These are phyloP conservation scores for Passer domesticus DNA, from an alignment of 2,113 vertebrate genomes.

Conservation along the genomic window DNA sequence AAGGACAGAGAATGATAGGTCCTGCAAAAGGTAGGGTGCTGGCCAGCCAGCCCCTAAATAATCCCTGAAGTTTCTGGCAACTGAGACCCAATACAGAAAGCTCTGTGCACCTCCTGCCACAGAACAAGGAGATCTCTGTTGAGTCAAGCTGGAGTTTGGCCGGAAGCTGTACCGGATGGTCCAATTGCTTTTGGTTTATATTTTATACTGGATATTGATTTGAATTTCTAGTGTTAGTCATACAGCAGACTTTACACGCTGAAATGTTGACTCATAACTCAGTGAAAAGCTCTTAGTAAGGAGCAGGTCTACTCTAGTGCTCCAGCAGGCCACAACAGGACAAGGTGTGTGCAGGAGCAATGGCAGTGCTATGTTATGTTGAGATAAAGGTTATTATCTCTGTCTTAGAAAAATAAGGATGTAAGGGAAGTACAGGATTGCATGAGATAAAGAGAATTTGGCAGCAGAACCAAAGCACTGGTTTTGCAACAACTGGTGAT, in stretches of 20 bases:
- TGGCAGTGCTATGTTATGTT: neutral
- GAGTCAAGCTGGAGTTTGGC: neutral
- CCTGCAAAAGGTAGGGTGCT: neutral
- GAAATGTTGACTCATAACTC: neutral
- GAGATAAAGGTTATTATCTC: neutral
- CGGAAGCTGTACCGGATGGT: fast-evolving
- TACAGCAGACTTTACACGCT: neutral
- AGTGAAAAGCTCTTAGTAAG: neutral
- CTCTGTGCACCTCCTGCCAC: fast-evolving
- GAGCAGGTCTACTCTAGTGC: neutral
- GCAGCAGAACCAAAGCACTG: neutral
- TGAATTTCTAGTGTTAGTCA: neutral
- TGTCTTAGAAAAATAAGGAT: neutral
- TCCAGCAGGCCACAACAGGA: neutral
- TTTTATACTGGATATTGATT: neutral
- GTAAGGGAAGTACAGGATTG: neutral
- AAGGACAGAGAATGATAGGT: neutral
- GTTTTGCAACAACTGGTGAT: neutral
- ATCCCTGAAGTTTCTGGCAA: neutral
- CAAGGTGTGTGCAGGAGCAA: neutral
- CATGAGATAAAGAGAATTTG: neutral
- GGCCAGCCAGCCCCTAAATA: neutral
- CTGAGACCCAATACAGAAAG: neutral
- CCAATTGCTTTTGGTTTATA: neutral
- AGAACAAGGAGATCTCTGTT: neutral